Evolutionary conservation across 2,113 vertebrate species (phyloP).

Genomic region (Hydropotes inermis): DNA sequence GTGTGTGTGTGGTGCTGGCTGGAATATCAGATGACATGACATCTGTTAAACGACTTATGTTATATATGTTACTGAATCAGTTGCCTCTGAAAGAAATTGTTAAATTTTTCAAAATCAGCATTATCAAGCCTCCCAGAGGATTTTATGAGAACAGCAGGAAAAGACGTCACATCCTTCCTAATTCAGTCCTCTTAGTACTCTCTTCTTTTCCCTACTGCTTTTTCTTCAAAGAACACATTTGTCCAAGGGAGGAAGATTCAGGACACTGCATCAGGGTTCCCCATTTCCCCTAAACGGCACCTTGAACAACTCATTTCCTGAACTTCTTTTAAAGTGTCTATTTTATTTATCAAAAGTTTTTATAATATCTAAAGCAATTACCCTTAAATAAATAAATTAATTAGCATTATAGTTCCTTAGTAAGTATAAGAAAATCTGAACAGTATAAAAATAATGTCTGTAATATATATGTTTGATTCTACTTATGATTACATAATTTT

Average conservation of each 20-base stretch:
- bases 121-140: background rate
- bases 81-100: conserved; percentile 9
- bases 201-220: background rate
- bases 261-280: background rate
- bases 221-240: background rate
- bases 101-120: background rate
- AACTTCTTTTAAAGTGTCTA: background rate
- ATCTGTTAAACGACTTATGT: background rate
- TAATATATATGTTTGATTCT: background rate
- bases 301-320: background rate
- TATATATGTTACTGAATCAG: background rate
- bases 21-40: background rate
- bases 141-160: background rate
- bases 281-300: background rate
- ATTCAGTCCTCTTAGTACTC: background rate
- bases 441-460: background rate
- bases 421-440: background rate
- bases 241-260: background rate
- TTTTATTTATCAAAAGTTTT: background rate
- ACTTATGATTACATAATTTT: background rate
- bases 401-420: background rate
- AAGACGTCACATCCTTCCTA: background rate
- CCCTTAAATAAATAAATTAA: background rate
- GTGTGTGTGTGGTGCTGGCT: background rate
- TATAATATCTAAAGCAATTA: background rate